These are phyloP conservation scores for Scaptomyza hsui DNA, from an alignment of 1,140 invertebrate genomes.

Conservation along the genomic window DNA sequence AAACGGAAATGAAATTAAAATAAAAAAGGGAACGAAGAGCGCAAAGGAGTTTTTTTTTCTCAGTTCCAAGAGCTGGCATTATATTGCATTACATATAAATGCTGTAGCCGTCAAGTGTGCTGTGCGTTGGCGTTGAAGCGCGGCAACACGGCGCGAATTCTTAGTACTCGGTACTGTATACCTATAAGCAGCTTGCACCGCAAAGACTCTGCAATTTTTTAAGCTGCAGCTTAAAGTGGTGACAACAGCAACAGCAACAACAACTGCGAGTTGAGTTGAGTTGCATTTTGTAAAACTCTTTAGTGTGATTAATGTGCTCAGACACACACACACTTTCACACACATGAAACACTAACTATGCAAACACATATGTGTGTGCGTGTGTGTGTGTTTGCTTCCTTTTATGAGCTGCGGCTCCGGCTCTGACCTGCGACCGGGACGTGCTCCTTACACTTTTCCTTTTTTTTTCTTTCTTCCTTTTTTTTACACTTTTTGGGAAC, in stretches of 20 bases:
- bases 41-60: conserved; percentile 51
- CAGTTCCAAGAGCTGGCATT: conserved; percentile 10
- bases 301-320: conserved; percentile 79
- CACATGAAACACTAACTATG: conserved; percentile 28
- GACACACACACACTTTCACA: conserved; percentile 42
- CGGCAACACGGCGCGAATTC: conserved; percentile 46
- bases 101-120: conserved; percentile 55
- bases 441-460: conserved; percentile 81
- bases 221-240: conserved; percentile 77
- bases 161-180: conserved; percentile 27
- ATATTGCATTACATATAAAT: conserved; percentile 38
- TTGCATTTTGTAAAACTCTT: conserved; percentile 81
- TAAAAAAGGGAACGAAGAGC: conserved; percentile 13
- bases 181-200: conserved; percentile 52
- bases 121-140: conserved; percentile 53
- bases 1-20: conserved; percentile 77
- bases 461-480: conserved; percentile 52
- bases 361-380: conserved; percentile 32
- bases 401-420: conserved; percentile 68
- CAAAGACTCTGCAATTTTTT: conserved; percentile 46
- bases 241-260: conserved; percentile 60
- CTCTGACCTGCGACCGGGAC: conserved; percentile 72
- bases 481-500: neutral
- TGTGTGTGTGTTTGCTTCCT: conserved; percentile 56
- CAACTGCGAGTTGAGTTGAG: conserved; percentile 46